phyloP scores from a whole-genome alignment of 2,113 vertebrate genomes.

The Crotophaga sulcirostris region DNA sequence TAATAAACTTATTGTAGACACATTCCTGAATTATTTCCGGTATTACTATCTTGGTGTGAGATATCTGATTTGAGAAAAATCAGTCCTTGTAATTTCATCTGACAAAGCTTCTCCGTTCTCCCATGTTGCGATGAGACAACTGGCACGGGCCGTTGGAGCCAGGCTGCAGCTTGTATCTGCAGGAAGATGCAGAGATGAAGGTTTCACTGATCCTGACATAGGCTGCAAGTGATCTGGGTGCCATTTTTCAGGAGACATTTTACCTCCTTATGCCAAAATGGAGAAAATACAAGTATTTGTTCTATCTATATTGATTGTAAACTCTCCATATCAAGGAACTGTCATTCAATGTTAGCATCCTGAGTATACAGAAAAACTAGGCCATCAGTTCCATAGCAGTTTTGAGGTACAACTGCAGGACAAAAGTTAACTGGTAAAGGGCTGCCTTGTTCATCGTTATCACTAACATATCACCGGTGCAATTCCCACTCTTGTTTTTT shows the following conservation, averaged over 20 bases:
- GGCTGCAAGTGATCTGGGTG: neutral
- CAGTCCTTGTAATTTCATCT: neutral
- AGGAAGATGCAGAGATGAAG: neutral
- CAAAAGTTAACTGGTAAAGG: neutral
- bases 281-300: neutral
- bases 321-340: neutral
- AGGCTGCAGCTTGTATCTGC: neutral
- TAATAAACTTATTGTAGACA: neutral
- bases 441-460: neutral
- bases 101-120: neutral
- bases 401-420: neutral
- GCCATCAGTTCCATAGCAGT: neutral
- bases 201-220: neutral
- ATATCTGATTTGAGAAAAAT: neutral
- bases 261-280: neutral
- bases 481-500: neutral
- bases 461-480: neutral
- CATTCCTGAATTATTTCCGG: neutral
- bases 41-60: neutral
- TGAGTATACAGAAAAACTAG: neutral
- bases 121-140: neutral
- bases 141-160: neutral
- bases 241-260: neutral
- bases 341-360: neutral
- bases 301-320: neutral